Percentiles rank a stretch among this genome's conserved stretches.
These are phyloP conservation scores for Strix aluco DNA, from an alignment of 2,113 vertebrate genomes.

Conservation along the genomic window DNA sequence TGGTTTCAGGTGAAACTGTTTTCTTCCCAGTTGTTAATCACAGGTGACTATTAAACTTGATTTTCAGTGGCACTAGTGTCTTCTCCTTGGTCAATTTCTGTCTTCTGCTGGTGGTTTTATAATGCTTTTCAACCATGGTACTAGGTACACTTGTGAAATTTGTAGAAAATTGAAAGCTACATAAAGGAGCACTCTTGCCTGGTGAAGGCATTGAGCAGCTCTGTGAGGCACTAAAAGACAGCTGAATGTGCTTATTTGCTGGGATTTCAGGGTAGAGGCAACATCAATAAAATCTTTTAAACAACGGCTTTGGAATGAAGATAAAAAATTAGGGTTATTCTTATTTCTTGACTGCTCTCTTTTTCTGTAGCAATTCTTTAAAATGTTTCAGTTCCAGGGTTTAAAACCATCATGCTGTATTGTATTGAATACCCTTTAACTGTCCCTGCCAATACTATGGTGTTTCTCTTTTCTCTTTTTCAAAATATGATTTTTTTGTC, in stretches of 20 bases:
- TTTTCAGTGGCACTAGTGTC: background rate
- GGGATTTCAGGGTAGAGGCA: background rate
- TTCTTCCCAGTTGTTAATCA: background rate
- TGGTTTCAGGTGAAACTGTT: slow-evolving; percentile 18
- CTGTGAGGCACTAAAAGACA: background rate
- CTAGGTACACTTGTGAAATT: background rate
- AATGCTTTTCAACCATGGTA: background rate
- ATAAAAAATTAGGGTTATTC: background rate
- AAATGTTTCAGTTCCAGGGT: background rate
- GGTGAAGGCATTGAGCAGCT: background rate
- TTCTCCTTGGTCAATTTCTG: background rate
- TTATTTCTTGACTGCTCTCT: background rate
- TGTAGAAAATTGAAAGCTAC: background rate
- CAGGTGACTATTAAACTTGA: background rate
- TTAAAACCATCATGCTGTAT: background rate
- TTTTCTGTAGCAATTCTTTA: background rate
- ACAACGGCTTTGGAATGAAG: background rate
- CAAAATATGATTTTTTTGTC: background rate
- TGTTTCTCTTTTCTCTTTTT: background rate
- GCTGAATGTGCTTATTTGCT: background rate
- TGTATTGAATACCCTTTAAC: background rate
- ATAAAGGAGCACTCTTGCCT: background rate
- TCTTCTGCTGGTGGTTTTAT: background rate
- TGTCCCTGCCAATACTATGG: background rate
- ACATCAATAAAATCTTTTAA: background rate